A percentile compares a stretch with the other conserved stretches of the same genome.
Conservation (phyloP, 2,888 invertebrate genomes). For the Flexamia atlantica region DNA sequence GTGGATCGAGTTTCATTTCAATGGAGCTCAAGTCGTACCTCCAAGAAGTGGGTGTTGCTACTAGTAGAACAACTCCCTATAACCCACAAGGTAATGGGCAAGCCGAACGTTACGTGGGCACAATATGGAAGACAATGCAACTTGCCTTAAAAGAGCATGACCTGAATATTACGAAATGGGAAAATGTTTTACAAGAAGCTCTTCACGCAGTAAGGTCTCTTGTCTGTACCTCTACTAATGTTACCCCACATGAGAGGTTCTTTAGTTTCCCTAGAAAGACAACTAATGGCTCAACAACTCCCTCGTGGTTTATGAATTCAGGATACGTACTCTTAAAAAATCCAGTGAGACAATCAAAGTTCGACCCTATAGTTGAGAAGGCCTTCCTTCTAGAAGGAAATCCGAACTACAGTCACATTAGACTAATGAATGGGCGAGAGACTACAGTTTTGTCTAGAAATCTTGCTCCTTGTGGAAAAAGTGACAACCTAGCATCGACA, state of each 20-base stretch:
- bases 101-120: slow-evolving; percentile 15
- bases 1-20: slow-evolving; percentile 8
- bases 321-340: background rate
- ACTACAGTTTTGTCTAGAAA: background rate
- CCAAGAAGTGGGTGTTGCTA: background rate
- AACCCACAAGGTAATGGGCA: slow-evolving; percentile 47
- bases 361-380: background rate
- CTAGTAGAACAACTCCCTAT: slow-evolving; percentile 35
- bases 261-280: background rate
- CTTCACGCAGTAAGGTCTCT: background rate
- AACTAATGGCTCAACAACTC: background rate
- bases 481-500: no score
- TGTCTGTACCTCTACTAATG: background rate
- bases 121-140: background rate
- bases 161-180: background rate
- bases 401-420: background rate
- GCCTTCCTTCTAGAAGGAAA: background rate
- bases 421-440: background rate
- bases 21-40: slow-evolving; percentile 8
- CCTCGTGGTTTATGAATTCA: background rate
- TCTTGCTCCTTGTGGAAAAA: no score
- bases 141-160: background rate
- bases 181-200: background rate
- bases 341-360: background rate
- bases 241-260: background rate